These are phyloP conservation scores for Motacilla alba DNA, from an alignment of 2,113 vertebrate species.

Conservation along the genomic window DNA sequence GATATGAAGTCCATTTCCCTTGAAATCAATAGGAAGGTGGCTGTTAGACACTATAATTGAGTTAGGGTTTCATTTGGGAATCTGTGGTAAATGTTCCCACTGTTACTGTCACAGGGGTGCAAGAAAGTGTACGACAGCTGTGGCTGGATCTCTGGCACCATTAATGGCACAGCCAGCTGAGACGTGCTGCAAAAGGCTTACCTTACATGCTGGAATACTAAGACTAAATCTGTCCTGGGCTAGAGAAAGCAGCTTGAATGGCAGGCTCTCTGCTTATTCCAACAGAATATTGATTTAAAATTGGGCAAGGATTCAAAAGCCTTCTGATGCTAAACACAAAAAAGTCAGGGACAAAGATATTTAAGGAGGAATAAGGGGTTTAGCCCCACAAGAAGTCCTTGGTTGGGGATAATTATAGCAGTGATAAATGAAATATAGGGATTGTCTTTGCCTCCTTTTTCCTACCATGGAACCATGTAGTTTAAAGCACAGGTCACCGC, in stretches of 20 bases:
- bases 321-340: neutral
- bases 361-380: neutral
- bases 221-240: neutral
- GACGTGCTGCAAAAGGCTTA: neutral
- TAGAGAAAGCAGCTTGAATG: neutral
- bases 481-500: neutral
- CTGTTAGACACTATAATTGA: neutral
- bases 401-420: neutral
- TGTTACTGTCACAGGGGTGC: neutral
- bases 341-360: neutral
- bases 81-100: neutral
- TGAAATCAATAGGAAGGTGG: neutral
- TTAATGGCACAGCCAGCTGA: neutral
- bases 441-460: neutral
- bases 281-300: neutral
- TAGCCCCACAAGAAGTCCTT: neutral
- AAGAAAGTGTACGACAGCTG: fast-evolving
- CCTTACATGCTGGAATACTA: neutral
- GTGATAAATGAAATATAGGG: neutral
- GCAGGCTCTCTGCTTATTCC: neutral
- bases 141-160: neutral
- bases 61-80: neutral
- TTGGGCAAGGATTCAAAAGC: neutral
- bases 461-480: neutral
- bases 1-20: neutral